These are phyloP conservation scores for Aphidius colemani DNA, from an alignment of 2,888 invertebrate species.

Conservation along the genomic window DNA sequence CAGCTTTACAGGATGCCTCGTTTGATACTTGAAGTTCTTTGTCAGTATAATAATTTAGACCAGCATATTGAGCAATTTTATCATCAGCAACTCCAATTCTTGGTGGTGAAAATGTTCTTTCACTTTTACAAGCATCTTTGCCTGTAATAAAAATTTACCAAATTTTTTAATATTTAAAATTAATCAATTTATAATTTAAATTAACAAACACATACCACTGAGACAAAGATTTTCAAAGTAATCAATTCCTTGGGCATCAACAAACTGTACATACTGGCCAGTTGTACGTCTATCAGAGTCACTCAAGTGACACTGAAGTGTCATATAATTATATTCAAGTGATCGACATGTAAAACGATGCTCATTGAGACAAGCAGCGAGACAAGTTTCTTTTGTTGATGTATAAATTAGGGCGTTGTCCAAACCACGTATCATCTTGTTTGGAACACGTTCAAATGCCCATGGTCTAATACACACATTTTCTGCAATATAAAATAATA, in stretches of 20 bases:
- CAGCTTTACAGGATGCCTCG: conserved; percentile 84
- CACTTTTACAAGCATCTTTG: conserved; percentile 85
- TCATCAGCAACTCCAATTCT: conserved; percentile 89
- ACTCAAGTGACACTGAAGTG: conserved; percentile 87
- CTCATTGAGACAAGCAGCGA: conserved; percentile 92
- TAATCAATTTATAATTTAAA: neutral
- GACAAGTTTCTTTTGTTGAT: conserved; percentile 91
- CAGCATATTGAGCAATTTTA: conserved; percentile 90
- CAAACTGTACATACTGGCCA: conserved; percentile 86
- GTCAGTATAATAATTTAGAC: conserved; percentile 89
- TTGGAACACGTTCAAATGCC: conserved; percentile 92
- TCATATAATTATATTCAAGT: conserved; percentile 91
- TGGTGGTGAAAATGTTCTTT: conserved; percentile 78
- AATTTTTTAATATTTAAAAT: neutral
- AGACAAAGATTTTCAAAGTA: conserved; percentile 92
- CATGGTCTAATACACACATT: conserved; percentile 90
- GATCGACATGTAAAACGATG: conserved; percentile 91
- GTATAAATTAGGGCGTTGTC: conserved; percentile 93
- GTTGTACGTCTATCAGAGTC: conserved; percentile 88
- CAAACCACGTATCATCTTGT: conserved; percentile 86
- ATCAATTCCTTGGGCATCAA: conserved; percentile 82
- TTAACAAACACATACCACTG: conserved; percentile 48
- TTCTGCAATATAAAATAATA: conserved; percentile 62
- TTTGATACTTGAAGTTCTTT: conserved; percentile 90
- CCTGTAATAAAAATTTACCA: conserved; percentile 46